Percentiles rank a stretch among this genome's conserved stretches.
Conservation (phyloP, 2,888 invertebrate species). For the Punctoribates punctum region DNA sequence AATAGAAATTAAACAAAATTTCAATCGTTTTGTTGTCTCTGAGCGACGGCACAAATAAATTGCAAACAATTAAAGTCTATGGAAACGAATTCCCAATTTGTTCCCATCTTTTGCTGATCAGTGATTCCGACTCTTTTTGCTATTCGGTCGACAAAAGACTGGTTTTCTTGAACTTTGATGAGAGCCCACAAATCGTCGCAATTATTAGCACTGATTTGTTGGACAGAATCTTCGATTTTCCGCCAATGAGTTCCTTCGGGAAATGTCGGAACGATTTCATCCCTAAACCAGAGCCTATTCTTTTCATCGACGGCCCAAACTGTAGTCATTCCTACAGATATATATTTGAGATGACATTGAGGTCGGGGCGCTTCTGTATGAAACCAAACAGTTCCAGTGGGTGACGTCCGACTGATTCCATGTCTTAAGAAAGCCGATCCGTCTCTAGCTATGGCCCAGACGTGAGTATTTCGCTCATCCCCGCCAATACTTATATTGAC, state of each 20-base stretch:
- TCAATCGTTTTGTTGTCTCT: too few relatives aligned
- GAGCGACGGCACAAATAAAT: background rate
- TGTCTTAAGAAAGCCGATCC: slow-evolving; percentile 77
- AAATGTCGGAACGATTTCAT: slow-evolving; percentile 68
- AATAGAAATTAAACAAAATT: too few relatives aligned
- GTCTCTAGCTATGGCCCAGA: slow-evolving; percentile 79
- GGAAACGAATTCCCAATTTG: slow-evolving; percentile 47
- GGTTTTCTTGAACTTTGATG: slow-evolving; percentile 7
- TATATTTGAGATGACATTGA: slow-evolving; percentile 64
- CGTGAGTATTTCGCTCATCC: slow-evolving; percentile 56
- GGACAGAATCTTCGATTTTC: slow-evolving; percentile 51
- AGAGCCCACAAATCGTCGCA: slow-evolving; percentile 50
- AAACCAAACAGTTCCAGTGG: slow-evolving; percentile 62
- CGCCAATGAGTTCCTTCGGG: slow-evolving; percentile 80
- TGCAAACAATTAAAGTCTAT: slow-evolving; percentile 4
- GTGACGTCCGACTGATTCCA: slow-evolving; percentile 68
- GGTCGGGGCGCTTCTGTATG: slow-evolving; percentile 68
- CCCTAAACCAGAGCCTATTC: slow-evolving; percentile 70
- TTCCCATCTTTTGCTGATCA: slow-evolving; percentile 46
- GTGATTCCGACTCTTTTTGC: slow-evolving; percentile 47
- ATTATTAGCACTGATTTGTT: slow-evolving; percentile 52
- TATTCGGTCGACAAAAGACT: background rate
- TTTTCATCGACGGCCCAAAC: slow-evolving; percentile 77
- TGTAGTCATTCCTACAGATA: slow-evolving; percentile 67
- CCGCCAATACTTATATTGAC: slow-evolving; percentile 59